Conservation (phyloP, 2,113 vertebrate genomes). For the Gadus macrocephalus region DNA sequence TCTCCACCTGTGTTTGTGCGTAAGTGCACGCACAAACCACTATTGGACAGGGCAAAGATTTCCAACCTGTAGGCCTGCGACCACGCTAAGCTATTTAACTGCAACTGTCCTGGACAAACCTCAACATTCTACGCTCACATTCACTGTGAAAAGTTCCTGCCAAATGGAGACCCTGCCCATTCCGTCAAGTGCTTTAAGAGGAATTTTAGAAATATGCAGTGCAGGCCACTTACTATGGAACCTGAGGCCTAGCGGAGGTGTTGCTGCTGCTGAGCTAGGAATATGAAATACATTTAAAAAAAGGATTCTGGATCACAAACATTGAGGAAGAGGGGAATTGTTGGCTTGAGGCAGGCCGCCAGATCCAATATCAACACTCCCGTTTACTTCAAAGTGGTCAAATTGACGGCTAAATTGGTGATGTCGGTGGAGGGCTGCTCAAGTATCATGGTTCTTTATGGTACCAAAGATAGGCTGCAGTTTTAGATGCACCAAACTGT, state of each 20-base stretch:
- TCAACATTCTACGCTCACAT: conserved; percentile 17
- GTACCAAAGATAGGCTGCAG: not conserved
- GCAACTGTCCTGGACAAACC: not conserved
- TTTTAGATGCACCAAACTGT: conserved; percentile 25
- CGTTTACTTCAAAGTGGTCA: not conserved
- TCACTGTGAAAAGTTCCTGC: conserved; percentile 21
- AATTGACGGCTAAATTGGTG: conserved; percentile 17
- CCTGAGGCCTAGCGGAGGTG: conserved; percentile 19
- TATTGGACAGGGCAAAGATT: too few relatives aligned
- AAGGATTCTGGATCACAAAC: not conserved
- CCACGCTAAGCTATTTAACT: too few relatives aligned
- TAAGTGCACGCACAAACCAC: too few relatives aligned
- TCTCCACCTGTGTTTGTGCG: too few relatives aligned
- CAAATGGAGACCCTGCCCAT: conserved; percentile 28
- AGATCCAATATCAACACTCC: conserved; percentile 5
- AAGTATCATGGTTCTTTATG: conserved; percentile 7
- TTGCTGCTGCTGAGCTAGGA: conserved; percentile 37
- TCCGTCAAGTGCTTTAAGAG: conserved; percentile 42
- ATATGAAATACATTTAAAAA: conserved; percentile 48
- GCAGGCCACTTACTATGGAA: conserved; percentile 50
- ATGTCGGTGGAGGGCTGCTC: conserved; percentile 3
- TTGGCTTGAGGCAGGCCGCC: not conserved
- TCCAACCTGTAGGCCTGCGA: too few relatives aligned
- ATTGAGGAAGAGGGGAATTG: not conserved
- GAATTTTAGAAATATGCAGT: conserved; percentile 71